A percentile compares a stretch with the other conserved stretches of the same genome.
Evolutionary conservation across 2,113 vertebrate genomes (phyloP).

Genomic region (Saguinus midas): DNA sequence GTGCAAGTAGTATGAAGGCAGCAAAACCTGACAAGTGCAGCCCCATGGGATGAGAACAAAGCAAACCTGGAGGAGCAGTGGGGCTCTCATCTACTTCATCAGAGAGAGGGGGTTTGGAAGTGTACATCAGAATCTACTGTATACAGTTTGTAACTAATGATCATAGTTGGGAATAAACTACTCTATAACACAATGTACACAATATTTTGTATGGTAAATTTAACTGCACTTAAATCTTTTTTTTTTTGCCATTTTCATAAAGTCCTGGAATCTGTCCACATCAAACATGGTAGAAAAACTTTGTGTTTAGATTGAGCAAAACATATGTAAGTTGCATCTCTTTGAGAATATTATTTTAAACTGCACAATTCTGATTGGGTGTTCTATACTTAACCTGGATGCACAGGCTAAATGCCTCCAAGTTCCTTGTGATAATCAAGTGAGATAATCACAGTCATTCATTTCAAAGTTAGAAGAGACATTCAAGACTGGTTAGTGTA

Average conservation of each 20-base stretch:
- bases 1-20: neutral
- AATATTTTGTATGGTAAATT: neutral
- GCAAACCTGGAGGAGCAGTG: neutral
- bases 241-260: neutral
- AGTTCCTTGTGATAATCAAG: neutral
- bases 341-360: neutral
- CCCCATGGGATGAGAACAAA: neutral
- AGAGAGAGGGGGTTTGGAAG: neutral
- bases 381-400: neutral
- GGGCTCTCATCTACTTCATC: neutral
- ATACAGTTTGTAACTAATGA: neutral
- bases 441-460: neutral
- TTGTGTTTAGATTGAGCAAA: neutral
- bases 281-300: neutral
- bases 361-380: neutral
- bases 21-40: neutral
- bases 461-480: neutral
- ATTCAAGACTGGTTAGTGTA: neutral
- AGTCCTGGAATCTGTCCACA: neutral
- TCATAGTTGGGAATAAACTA: neutral
- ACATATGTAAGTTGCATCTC: neutral
- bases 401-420: neutral
- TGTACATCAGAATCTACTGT: neutral
- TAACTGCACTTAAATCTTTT: neutral
- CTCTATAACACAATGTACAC: neutral